These are phyloP conservation scores for Xiphophorus couchianus DNA, from an alignment of 2,113 vertebrate genomes.

Conservation along the genomic window DNA sequence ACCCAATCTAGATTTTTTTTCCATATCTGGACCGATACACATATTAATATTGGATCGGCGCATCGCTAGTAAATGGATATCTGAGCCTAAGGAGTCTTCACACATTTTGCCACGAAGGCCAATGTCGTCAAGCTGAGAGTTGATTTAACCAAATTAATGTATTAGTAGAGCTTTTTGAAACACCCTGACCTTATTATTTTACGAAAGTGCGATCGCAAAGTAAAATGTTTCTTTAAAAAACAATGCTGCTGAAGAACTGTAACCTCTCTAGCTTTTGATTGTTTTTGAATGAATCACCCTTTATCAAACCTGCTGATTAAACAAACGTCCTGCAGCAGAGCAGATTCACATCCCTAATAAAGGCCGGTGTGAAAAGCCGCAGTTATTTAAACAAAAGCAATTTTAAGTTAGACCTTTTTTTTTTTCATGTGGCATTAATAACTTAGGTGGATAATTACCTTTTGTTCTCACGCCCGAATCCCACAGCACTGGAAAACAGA, in stretches of 20 bases:
- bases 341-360: slow-evolving; percentile 1
- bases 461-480: slow-evolving; percentile 27
- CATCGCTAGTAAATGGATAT: no score
- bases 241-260: background rate
- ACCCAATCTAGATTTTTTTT: no score
- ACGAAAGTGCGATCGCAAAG: background rate
- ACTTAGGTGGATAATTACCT: slow-evolving; percentile 44
- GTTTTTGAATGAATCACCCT: background rate
- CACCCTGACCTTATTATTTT: background rate
- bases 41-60: no score
- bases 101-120: no score
- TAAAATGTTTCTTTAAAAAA: background rate
- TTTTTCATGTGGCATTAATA: slow-evolving; percentile 18
- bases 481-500: slow-evolving; percentile 12
- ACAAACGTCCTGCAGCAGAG: background rate
- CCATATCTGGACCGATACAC: no score
- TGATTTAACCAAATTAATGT: background rate
- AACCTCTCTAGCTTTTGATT: background rate
- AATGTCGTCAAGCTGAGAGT: no score
- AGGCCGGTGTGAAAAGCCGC: background rate
- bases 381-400: background rate
- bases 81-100: no score
- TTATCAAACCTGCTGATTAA: background rate
- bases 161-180: background rate
- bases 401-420: slow-evolving; percentile 3